Percentiles rank a stretch among this genome's conserved stretches.
Evolutionary conservation across 2,797 vertebrate species (phyloP).

Genomic region (Pseudomugil tenellus): DNA sequence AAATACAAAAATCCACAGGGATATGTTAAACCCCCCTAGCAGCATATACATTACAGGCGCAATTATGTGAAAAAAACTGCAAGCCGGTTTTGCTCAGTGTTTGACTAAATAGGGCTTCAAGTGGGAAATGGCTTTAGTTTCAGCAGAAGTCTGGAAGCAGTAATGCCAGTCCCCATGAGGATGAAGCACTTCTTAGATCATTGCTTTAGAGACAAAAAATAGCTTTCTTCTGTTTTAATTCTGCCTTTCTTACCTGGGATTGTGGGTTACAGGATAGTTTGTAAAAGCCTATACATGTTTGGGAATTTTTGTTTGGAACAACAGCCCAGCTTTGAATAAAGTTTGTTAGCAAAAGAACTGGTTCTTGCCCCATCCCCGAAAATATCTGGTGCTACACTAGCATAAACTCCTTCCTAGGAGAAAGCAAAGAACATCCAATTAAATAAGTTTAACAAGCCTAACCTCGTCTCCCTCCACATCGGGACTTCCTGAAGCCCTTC

Average conservation of each 20-base stretch:
- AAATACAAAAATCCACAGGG: constrained; percentile 41
- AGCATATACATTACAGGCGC: constrained; percentile 53
- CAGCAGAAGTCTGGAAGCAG: constrained; percentile 57
- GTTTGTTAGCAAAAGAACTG: too few relatives aligned
- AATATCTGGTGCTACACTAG: background rate
- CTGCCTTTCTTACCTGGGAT: constrained; percentile 63
- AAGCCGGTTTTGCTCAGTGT: constrained; percentile 27
- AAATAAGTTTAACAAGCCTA: too few relatives aligned
- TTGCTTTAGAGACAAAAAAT: constrained; percentile 64
- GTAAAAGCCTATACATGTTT: background rate
- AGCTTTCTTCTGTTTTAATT: constrained; percentile 68
- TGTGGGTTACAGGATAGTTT: constrained; percentile 19
- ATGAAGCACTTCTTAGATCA: constrained; percentile 73
- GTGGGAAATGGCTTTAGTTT: constrained; percentile 61
- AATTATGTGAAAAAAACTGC: constrained; percentile 34
- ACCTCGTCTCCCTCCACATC: too few relatives aligned
- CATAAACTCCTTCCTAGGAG: background rate
- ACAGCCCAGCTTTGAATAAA: too few relatives aligned
- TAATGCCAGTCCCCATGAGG: constrained; percentile 55
- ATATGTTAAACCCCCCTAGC: constrained; percentile 22
- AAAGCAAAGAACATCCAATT: background rate
- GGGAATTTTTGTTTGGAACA: too few relatives aligned
- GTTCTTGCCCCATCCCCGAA: background rate
- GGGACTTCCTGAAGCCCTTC: too few relatives aligned
- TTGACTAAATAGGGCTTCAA: constrained; percentile 57